phyloP scores from a whole-genome alignment of 2,888 invertebrate species.

The Caenorhabditis wallacei region DNA sequence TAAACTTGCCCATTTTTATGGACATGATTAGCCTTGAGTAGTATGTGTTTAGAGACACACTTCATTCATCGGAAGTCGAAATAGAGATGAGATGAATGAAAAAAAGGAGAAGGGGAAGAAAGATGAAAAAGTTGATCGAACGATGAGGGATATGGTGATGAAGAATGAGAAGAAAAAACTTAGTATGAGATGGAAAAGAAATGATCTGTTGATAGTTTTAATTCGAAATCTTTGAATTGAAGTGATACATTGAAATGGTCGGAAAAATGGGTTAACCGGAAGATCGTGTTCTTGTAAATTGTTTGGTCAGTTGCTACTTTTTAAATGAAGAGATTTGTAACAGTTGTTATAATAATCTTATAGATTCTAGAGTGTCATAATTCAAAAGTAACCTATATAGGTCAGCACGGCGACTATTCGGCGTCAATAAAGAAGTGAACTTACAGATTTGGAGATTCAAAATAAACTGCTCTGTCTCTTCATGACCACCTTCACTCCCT shows the following conservation, averaged over 20 bases:
- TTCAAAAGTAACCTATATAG: background rate
- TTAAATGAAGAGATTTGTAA: no score
- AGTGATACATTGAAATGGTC: background rate
- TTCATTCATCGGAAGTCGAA: conserved; percentile 40
- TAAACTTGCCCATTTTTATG: conserved; percentile 31
- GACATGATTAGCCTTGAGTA: conserved; percentile 41
- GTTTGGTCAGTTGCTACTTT: no score
- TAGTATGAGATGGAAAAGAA: conserved; percentile 24
- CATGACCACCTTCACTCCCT: background rate
- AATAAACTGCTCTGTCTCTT: no score
- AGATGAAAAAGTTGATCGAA: conserved; percentile 38
- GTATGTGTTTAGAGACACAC: conserved; percentile 22
- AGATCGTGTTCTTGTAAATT: no score
- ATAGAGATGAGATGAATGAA: background rate
- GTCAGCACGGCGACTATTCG: background rate
- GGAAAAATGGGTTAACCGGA: background rate
- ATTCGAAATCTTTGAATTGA: conserved; percentile 1
- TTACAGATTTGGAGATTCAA: no score
- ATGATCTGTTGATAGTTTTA: conserved; percentile 30
- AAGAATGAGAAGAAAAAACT: conserved; percentile 49
- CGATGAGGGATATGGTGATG: conserved; percentile 48
- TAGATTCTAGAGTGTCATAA: background rate
- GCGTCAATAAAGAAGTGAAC: background rate
- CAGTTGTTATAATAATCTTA: no score
- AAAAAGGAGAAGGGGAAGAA: conserved; percentile 20